Conservation (phyloP, 2,888 invertebrate species). For the Netelia inedita region DNA sequence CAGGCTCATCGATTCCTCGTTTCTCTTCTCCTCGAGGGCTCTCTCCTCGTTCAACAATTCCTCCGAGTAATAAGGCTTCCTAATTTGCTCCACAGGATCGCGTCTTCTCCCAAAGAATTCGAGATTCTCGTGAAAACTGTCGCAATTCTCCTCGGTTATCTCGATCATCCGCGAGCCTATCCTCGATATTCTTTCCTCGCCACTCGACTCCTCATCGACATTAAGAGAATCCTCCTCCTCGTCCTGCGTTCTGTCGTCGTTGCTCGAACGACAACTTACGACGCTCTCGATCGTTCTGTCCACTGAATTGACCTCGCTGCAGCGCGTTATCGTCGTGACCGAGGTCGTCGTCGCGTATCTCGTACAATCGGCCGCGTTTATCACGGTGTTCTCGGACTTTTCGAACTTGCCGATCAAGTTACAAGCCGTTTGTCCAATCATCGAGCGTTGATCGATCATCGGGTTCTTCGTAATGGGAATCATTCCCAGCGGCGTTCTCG, state of each 20-base stretch:
- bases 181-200: slow-evolving; percentile 69
- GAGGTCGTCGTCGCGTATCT: slow-evolving; percentile 78
- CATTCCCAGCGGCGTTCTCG: slow-evolving; percentile 31
- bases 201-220: slow-evolving; percentile 69
- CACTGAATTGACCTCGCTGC: slow-evolving; percentile 77
- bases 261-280: slow-evolving; percentile 73
- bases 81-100: slow-evolving; percentile 72
- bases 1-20: slow-evolving; percentile 43
- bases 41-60: slow-evolving; percentile 67
- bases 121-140: slow-evolving; percentile 82
- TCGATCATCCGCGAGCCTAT: slow-evolving; percentile 79
- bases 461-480: slow-evolving; percentile 32
- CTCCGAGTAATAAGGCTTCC: slow-evolving; percentile 67
- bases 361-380: slow-evolving; percentile 79
- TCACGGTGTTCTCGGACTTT: slow-evolving; percentile 76
- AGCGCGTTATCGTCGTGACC: slow-evolving; percentile 62
- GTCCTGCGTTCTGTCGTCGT: slow-evolving; percentile 63
- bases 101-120: slow-evolving; percentile 81
- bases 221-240: slow-evolving; percentile 68
- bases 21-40: slow-evolving; percentile 62
- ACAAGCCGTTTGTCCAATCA: slow-evolving; percentile 34
- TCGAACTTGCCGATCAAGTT: slow-evolving; percentile 83
- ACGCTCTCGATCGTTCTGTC: slow-evolving; percentile 81
- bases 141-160: slow-evolving; percentile 83
- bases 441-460: slow-evolving; percentile 21